These are phyloP conservation scores for Himalopsyche tibetana DNA, from an alignment of 2,888 invertebrate genomes.

Conservation along the genomic window DNA sequence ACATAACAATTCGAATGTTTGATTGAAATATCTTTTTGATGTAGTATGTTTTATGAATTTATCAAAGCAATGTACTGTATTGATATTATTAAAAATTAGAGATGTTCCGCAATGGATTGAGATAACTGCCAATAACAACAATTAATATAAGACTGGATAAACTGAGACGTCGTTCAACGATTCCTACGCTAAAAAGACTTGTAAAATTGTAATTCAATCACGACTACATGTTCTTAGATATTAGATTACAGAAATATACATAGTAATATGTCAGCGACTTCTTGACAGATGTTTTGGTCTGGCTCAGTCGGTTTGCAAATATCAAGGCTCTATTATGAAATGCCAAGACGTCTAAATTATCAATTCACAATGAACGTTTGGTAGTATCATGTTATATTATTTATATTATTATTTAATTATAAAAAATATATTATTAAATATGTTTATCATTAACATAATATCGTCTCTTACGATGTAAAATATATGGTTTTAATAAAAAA, in stretches of 20 bases:
- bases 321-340: slow-evolving; percentile 42
- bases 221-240: neutral
- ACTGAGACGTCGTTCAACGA: neutral
- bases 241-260: neutral
- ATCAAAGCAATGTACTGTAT: neutral
- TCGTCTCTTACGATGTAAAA: too few relatives aligned
- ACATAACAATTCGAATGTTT: neutral
- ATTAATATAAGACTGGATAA: too few relatives aligned
- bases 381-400: too few relatives aligned
- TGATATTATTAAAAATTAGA: neutral
- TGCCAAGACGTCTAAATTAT: slow-evolving; percentile 25
- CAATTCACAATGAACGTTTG: neutral
- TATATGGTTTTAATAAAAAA: too few relatives aligned
- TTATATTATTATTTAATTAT: too few relatives aligned
- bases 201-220: slow-evolving; percentile 9
- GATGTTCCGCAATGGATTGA: neutral
- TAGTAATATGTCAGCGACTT: slow-evolving; percentile 18
- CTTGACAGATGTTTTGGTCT: neutral
- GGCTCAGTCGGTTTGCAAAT: slow-evolving; percentile 17
- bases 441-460: too few relatives aligned
- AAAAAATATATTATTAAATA: too few relatives aligned
- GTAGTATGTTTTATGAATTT: neutral
- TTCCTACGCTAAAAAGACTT: neutral
- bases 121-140: too few relatives aligned
- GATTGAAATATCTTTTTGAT: neutral